phyloP scores from a whole-genome alignment of 2,113 vertebrate genomes.

The Heterotilapia buettikoferi region DNA sequence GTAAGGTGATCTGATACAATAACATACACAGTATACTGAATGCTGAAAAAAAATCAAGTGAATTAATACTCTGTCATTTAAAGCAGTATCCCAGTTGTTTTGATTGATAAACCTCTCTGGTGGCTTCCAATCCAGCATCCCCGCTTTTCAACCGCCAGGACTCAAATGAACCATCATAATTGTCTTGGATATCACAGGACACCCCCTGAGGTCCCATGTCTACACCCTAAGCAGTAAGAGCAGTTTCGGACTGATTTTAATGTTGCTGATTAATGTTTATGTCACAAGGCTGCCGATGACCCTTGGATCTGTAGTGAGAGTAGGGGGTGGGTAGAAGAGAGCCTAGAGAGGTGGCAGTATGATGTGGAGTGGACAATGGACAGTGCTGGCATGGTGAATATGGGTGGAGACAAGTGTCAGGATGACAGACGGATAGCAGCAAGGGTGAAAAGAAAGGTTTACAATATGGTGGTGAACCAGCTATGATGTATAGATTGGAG shows the following conservation, averaged over 20 bases:
- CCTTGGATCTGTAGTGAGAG: neutral
- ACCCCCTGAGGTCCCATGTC: neutral
- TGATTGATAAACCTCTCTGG: neutral
- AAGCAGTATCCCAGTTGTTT: neutral
- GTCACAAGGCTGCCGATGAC: neutral
- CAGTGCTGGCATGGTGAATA: neutral
- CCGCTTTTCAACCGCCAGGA: accelerated
- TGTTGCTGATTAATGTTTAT: neutral
- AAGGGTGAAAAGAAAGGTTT: neutral
- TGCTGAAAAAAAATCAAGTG: neutral
- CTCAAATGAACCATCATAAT: neutral
- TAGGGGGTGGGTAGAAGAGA: neutral
- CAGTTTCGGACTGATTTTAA: neutral
- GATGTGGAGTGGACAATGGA: neutral
- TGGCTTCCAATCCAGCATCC: neutral
- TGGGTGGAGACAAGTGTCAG: neutral
- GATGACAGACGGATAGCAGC: neutral
- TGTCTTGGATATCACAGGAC: neutral
- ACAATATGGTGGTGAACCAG: neutral
- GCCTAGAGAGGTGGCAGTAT: neutral
- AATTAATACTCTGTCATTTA: neutral
- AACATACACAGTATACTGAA: neutral
- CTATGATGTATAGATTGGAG: neutral
- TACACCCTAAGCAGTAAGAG: neutral
- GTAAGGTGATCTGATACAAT: neutral